A percentile compares a stretch with the other conserved stretches of the same genome.
Conservation (phyloP, 35 echinoderm and acorn worm species). For the Chiridota heheva region DNA sequence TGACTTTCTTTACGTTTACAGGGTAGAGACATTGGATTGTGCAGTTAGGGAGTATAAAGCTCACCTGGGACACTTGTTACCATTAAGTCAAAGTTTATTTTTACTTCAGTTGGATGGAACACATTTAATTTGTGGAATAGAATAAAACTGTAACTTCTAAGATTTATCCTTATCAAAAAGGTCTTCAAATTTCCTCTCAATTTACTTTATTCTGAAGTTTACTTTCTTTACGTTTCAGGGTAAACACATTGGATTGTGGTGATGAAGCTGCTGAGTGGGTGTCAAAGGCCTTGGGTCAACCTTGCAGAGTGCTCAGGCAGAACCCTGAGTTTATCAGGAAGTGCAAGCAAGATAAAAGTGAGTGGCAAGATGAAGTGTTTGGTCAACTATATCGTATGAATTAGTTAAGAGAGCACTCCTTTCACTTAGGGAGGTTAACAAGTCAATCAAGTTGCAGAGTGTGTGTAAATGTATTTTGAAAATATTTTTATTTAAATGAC, state of each 20-base stretch:
- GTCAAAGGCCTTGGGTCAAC: conserved; percentile 46
- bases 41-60: too few species aligned
- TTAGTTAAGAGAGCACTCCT: not conserved
- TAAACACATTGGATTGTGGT: conserved; percentile 77
- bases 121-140: not conserved
- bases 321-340: conserved; percentile 53
- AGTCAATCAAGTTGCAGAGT: not conserved
- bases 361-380: not conserved
- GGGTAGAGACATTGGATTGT: conserved; percentile 78
- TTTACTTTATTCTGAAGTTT: not conserved
- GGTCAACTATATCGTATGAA: not conserved
- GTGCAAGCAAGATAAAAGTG: conserved; percentile 52
- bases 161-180: not conserved
- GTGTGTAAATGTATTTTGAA: not conserved
- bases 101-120: not conserved
- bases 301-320: conserved; percentile 72
- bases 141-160: not conserved
- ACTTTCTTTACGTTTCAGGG: conserved; percentile 28
- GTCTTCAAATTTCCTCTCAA: not conserved
- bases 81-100: not conserved
- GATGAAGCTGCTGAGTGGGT: conserved; percentile 70
- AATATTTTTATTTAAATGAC: not conserved
- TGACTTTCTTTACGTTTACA: not conserved
- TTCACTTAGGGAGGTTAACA: not conserved
- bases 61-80: too few species aligned